Conservation (phyloP, 2,797 vertebrate genomes). For the Pangasius krempfi region DNA sequence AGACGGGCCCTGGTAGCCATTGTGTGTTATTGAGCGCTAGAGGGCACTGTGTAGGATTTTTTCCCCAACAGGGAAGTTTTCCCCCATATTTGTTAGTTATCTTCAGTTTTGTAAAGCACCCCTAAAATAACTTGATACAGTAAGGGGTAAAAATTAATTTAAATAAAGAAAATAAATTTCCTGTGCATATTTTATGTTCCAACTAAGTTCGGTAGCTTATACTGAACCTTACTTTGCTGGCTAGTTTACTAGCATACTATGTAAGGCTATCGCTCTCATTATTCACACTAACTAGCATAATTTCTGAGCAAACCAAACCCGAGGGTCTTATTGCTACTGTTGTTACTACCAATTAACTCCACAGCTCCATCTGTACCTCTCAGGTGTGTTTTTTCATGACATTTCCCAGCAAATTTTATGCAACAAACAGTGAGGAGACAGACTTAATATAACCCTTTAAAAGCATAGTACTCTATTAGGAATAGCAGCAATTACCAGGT, state of each 20-base stretch:
- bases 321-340: no score
- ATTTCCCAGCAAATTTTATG: neutral
- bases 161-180: neutral
- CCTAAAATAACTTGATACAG: neutral
- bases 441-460: neutral
- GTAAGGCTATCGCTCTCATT: no score
- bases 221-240: neutral
- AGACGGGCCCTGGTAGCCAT: neutral
- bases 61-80: neutral
- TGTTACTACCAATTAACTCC: no score
- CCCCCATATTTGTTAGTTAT: neutral
- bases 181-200: neutral
- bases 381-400: no score
- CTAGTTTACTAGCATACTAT: no score
- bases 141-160: neutral
- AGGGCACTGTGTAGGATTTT: neutral
- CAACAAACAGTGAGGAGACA: neutral
- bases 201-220: neutral
- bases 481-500: neutral
- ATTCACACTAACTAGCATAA: no score
- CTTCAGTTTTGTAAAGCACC: neutral
- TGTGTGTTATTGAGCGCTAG: neutral
- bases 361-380: no score
- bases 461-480: neutral
- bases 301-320: no score